phyloP scores from a whole-genome alignment of 2,888 invertebrate species.

The Odiellus spinosus region DNA sequence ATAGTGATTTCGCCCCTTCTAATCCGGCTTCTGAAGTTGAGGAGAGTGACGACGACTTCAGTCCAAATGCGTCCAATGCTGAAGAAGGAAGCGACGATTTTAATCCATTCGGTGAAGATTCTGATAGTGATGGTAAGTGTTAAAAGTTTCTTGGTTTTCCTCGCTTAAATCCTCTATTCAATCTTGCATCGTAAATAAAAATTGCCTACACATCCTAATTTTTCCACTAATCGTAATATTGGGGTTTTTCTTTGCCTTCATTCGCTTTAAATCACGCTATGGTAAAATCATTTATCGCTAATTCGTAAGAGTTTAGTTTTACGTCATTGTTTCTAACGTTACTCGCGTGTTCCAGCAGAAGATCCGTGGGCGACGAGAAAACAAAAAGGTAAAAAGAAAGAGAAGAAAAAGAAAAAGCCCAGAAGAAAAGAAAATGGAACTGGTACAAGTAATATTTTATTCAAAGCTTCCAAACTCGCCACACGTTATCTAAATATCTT shows the following conservation, averaged over 20 bases:
- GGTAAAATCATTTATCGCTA: no score
- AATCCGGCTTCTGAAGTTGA: constrained; percentile 22
- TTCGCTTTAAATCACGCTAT: no score
- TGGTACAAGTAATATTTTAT: no score
- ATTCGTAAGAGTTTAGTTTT: no score
- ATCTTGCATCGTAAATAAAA: no score
- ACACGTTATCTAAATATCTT: no score
- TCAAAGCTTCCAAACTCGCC: no score
- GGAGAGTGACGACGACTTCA: constrained; percentile 18
- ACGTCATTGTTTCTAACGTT: neutral
- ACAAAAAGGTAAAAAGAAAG: constrained; percentile 17
- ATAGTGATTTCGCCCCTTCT: constrained; percentile 28
- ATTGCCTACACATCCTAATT: no score
- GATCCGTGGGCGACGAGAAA: constrained; percentile 36
- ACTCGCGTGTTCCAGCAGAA: constrained; percentile 23
- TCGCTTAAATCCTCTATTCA: no score
- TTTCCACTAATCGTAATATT: no score
- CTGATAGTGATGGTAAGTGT: constrained; percentile 31
- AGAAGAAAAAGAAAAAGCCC: constrained; percentile 10
- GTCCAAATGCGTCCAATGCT: constrained; percentile 24
- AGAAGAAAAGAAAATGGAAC: constrained; percentile 3
- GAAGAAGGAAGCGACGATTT: constrained; percentile 49
- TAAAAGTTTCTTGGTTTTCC: no score
- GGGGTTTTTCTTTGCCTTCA: no score
- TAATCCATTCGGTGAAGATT: constrained; percentile 72